Conservation (phyloP, 2,888 invertebrate species). For the Seira ritae region DNA sequence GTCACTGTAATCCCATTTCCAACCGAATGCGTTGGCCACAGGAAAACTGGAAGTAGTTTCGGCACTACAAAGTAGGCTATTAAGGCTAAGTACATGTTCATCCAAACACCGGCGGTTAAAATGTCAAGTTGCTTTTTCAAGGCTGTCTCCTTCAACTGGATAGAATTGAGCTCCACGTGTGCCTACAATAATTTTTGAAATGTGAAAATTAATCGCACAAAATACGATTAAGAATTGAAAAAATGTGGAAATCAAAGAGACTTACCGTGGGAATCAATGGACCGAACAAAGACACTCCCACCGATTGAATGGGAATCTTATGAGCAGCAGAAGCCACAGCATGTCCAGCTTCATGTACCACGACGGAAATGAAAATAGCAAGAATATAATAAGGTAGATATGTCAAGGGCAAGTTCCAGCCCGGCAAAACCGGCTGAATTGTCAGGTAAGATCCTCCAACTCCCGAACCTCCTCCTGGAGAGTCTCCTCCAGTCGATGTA, state of each 20-base stretch:
- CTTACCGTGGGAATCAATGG: conserved; percentile 68
- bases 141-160: conserved; percentile 67
- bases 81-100: conserved; percentile 71
- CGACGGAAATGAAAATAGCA: conserved; percentile 72
- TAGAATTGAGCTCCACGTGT: conserved; percentile 72
- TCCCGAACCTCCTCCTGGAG: conserved; percentile 2
- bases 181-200: too few species aligned
- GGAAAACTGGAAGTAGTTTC: conserved; percentile 67
- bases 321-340: conserved; percentile 72
- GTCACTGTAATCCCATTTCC: conserved; percentile 71
- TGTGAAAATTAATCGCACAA: too few species aligned
- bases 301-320: conserved; percentile 71
- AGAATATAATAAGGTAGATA: conserved; percentile 72
- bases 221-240: background rate
- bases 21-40: conserved; percentile 71
- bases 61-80: conserved; percentile 72
- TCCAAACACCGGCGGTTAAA: conserved; percentile 72
- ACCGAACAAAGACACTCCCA: conserved; percentile 72
- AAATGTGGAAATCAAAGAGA: background rate
- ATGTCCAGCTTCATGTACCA: conserved; percentile 72
- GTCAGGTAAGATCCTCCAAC: conserved; percentile 64
- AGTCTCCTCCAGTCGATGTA: conserved; percentile 39
- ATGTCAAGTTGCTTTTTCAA: conserved; percentile 72
- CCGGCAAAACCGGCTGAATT: conserved; percentile 72
- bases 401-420: conserved; percentile 72